Evolutionary conservation across 2,888 invertebrate genomes (phyloP), one percentile per base, ranked within the genome.

Genomic region (Apotomis turbidana): DNA sequence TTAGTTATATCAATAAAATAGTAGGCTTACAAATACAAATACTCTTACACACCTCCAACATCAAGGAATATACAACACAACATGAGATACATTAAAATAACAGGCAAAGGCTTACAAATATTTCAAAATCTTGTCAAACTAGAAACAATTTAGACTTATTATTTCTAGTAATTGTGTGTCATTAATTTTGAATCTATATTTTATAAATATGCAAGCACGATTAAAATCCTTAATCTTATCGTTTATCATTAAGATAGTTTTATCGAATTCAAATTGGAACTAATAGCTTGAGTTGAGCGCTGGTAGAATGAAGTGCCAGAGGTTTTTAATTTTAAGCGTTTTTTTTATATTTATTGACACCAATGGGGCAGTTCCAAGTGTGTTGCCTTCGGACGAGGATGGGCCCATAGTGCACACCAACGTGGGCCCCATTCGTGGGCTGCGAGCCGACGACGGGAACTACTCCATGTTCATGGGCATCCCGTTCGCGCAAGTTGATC

Each of bases 391-490:
- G 4, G 61, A 61, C 5, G 61, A 61, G 9, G 49, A 61, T 49
- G 61, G 1, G 57, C 58, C 73, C 9, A 13, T 74, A 68, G 76
- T 78, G 15, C 46, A 73, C 12, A 76, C 76, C 4, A 69, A 62
- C 36, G 74, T 74, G 5, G 78, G 78, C 0, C 38, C 63, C 51
- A 75, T 78, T 5, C 68, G 76, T 12, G 78, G 78, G 0, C 38
- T 74, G 15, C 58, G 59, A 8, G 75, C 77, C 0, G 68, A 55
- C 0, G 74, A 77, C 57, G 77, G 77, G 0, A 67, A 76, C 36
- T 78, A 77, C 70, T 64, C 74, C 36, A 77, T 79, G 73, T 81
- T 79, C 54, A 77, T 81, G 73, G 80, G 81, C 8, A 78, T 81
- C 59, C 81, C 81, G 0, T 81, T 76, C 49, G 81, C 79, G 2